Conservation (phyloP, 2,797 vertebrate species). For the Crax fasciolata region DNA sequence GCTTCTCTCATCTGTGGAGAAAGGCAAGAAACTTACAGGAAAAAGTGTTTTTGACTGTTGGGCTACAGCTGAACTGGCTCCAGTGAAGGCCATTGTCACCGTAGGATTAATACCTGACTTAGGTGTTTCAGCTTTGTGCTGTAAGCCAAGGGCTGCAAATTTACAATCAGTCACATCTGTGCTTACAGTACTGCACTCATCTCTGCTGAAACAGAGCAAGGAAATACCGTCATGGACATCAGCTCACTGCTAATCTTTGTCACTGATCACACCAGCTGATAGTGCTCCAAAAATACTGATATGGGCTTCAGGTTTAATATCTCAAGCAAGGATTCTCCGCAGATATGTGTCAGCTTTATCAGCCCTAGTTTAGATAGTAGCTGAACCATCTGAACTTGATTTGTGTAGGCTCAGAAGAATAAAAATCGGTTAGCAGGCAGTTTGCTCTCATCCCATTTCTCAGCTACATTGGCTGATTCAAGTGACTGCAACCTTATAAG, state of each 20-base stretch:
- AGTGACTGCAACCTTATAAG: slow-evolving; percentile 30
- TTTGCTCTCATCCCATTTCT: slow-evolving; percentile 17
- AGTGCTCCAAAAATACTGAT: slow-evolving; percentile 46
- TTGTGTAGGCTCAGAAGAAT: slow-evolving; percentile 56
- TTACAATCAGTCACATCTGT: not conserved
- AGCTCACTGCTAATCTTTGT: slow-evolving; percentile 48
- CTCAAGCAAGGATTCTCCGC: slow-evolving; percentile 48
- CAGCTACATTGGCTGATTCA: slow-evolving; percentile 31
- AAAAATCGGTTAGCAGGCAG: slow-evolving; percentile 42
- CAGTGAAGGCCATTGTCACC: no score
- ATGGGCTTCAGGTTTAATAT: slow-evolving; percentile 46
- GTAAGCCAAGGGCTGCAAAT: not conserved
- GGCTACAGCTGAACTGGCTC: no score
- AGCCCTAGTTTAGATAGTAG: slow-evolving; percentile 68
- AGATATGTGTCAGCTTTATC: slow-evolving; percentile 46
- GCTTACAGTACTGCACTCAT: not conserved
- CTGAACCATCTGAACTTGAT: slow-evolving; percentile 54
- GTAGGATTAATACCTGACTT: not conserved
- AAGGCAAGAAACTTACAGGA: no score
- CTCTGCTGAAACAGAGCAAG: slow-evolving; percentile 27
- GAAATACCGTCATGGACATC: not conserved
- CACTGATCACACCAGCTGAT: not conserved
- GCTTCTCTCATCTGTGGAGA: no score
- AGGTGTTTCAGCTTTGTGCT: not conserved
- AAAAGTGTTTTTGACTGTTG: no score